Conservation (phyloP, 2,797 vertebrate species). For the Hafferia zeledoni region DNA sequence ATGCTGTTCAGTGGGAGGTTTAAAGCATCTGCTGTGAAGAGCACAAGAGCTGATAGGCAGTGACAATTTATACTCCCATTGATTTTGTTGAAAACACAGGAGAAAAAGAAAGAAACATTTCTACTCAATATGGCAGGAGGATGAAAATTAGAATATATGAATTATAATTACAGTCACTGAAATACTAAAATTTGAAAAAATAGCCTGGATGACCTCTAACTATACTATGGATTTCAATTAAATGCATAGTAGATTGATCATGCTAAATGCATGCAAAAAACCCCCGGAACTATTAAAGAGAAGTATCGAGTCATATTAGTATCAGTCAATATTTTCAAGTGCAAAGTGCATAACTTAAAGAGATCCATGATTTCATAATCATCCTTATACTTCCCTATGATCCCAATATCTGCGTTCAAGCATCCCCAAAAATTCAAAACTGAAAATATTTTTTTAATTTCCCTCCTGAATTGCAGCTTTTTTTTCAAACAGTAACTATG, state of each 20-base stretch:
- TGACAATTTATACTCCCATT: conserved; percentile 21
- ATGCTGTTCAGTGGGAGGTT: conserved; percentile 49
- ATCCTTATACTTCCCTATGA: background rate
- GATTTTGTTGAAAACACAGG: background rate
- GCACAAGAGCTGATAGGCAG: conserved; percentile 15
- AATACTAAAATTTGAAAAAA: background rate
- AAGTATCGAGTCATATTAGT: background rate
- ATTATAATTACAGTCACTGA: background rate
- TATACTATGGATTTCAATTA: background rate
- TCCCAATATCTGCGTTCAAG: background rate
- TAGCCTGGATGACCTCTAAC: background rate
- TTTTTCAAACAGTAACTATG: background rate
- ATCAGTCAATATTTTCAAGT: background rate
- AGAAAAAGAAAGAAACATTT: background rate
- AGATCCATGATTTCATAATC: background rate
- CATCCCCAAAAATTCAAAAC: background rate
- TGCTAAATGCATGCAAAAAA: background rate
- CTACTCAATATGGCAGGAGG: background rate
- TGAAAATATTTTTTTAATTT: background rate
- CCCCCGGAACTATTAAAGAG: fast-evolving
- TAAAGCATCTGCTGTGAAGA: conserved; percentile 42
- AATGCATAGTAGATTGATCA: background rate
- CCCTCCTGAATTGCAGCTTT: background rate
- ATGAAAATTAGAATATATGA: background rate
- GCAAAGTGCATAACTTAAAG: background rate